These are phyloP conservation scores for Pantherophis vulpinus DNA, from an alignment of 2,797 vertebrate species.

Conservation along the genomic window DNA sequence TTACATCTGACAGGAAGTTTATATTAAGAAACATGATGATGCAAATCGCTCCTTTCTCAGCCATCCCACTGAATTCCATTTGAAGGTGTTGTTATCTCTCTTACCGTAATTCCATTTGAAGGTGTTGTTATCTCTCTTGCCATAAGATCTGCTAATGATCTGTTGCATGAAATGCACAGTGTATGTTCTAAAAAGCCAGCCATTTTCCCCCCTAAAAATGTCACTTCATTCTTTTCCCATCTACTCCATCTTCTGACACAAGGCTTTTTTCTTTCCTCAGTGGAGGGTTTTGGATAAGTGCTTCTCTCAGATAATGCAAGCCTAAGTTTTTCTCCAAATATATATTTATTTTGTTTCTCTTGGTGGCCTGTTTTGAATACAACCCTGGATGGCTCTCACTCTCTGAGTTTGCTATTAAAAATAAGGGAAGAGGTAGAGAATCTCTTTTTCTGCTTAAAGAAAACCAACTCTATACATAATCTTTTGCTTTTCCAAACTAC, in stretches of 20 bases:
- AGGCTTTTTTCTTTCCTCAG: neutral
- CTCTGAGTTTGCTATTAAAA: neutral
- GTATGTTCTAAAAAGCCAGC: neutral
- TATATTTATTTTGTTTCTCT: neutral
- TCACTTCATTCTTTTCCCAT: neutral
- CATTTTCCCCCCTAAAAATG: neutral
- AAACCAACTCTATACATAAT: neutral
- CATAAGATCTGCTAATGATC: neutral
- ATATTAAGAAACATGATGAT: neutral
- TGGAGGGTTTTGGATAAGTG: neutral
- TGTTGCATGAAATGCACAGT: neutral
- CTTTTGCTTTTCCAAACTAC: neutral
- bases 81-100: neutral
- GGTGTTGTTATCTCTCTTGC: neutral
- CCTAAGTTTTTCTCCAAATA: neutral
- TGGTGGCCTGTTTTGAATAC: neutral
- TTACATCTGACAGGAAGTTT: too few species aligned
- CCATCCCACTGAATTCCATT: neutral
- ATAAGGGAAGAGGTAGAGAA: neutral
- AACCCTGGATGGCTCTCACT: neutral
- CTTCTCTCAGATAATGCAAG: neutral
- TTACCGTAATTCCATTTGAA: neutral
- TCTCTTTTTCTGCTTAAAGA: neutral
- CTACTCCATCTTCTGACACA: neutral
- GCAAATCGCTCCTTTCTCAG: neutral